Percentiles rank a stretch among this genome's conserved stretches.
Conservation (phyloP, 1,140 invertebrate species). For the Epicauta chinensis region DNA sequence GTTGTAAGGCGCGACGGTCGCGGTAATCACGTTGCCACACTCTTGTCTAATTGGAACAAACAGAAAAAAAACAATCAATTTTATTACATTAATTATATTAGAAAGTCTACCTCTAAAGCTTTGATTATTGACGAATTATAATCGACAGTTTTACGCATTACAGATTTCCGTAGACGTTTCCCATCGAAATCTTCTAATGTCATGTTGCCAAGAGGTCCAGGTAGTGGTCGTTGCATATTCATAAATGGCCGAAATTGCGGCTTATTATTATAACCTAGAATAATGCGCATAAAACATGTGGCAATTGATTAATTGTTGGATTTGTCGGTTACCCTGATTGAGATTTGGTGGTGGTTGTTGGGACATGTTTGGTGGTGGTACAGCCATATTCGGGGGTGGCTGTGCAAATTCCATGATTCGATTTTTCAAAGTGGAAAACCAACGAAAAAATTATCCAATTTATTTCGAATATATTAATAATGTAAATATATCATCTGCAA, state of each 20-base stretch:
- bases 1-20: constrained; percentile 80
- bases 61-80: constrained; percentile 32
- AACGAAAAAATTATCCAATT: too few relatives aligned
- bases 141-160: constrained; percentile 96
- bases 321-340: too few relatives aligned
- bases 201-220: constrained; percentile 53
- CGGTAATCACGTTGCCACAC: constrained; percentile 90
- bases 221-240: constrained; percentile 49
- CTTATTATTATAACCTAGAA: constrained; percentile 29
- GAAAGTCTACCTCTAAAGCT: constrained; percentile 72
- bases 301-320: too few relatives aligned
- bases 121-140: constrained; percentile 96
- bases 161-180: constrained; percentile 89
- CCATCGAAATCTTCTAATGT: constrained; percentile 89
- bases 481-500: too few relatives aligned
- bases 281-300: constrained; percentile 2
- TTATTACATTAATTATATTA: too few relatives aligned
- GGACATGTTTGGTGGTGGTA: constrained; percentile 24
- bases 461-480: too few relatives aligned
- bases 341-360: constrained; percentile 27
- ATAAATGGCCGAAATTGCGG: constrained; percentile 48
- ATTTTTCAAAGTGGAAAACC: too few relatives aligned
- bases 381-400: constrained; percentile 32
- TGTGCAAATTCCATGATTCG: constrained; percentile 35
- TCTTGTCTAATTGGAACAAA: constrained; percentile 77